Evolutionary conservation across 64 coral and sea anemone species (phyloP).

Genomic region (Trachythela sp.): DNA sequence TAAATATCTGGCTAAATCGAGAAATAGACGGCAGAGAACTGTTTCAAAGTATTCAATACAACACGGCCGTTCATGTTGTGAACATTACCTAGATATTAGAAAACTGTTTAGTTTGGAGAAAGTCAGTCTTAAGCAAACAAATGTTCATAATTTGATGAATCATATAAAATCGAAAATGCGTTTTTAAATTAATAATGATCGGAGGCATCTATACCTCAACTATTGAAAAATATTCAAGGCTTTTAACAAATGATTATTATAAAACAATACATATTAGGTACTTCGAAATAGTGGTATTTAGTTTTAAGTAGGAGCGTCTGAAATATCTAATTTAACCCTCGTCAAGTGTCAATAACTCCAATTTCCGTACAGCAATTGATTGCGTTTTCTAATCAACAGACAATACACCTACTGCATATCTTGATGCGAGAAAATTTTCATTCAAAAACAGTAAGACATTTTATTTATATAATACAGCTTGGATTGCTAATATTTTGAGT

Average conservation of each 20-base stretch:
- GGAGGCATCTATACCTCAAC: too few species aligned
- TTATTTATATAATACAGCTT: not conserved
- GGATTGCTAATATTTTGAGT: not conserved
- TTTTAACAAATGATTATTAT: not conserved
- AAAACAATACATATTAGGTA: not conserved
- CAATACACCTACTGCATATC: not conserved
- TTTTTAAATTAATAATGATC: too few species aligned
- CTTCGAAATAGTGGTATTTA: not conserved
- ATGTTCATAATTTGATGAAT: too few species aligned
- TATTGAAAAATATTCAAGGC: not conserved
- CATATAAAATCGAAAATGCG: too few species aligned
- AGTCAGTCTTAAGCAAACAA: too few species aligned
- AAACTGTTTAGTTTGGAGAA: too few species aligned
- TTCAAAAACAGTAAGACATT: not conserved
- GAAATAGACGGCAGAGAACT: too few species aligned
- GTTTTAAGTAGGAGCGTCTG: not conserved
- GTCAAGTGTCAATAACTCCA: not conserved
- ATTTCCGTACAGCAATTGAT: constrained; percentile 11
- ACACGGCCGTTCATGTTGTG: too few species aligned
- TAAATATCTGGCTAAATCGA: too few species aligned
- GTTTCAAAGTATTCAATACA: too few species aligned
- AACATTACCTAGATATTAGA: too few species aligned
- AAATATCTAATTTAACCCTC: not conserved
- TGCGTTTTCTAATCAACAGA: not conserved
- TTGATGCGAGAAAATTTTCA: not conserved